A percentile compares a stretch with the other conserved stretches of the same genome.
Evolutionary conservation across 2,797 vertebrate species (phyloP).

Genomic region (Sebastes jordani): DNA sequence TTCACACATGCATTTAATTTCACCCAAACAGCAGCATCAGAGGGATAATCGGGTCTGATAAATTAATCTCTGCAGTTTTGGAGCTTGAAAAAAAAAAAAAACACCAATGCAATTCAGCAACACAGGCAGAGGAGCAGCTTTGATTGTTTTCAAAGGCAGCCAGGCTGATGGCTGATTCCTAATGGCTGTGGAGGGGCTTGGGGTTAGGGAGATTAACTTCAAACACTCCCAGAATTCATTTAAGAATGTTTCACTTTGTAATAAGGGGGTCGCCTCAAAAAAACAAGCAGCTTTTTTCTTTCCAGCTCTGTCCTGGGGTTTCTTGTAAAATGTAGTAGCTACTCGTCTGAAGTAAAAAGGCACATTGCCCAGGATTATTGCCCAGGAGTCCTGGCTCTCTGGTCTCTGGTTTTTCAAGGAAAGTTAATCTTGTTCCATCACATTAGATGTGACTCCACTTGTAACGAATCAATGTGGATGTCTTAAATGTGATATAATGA

Average conservation of each 20-base stretch:
- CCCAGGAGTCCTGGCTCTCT: conserved; percentile 9
- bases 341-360: conserved; percentile 12
- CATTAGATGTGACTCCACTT: background rate
- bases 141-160: conserved; percentile 62
- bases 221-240: conserved; percentile 55
- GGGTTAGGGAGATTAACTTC: conserved; percentile 60
- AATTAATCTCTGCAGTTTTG: conserved; percentile 53
- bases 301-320: conserved; percentile 18
- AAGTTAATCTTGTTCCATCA: conserved; percentile 14
- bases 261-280: conserved; percentile 21
- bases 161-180: conserved; percentile 39
- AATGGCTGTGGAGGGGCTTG: conserved; percentile 43
- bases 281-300: conserved; percentile 19
- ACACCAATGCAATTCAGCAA: conserved; percentile 20
- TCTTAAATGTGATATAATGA: background rate
- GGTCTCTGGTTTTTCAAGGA: conserved; percentile 2
- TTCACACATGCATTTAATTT: conserved; percentile 44
- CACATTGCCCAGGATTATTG: conserved; percentile 18
- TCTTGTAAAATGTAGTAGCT: conserved; percentile 1
- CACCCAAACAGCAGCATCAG: conserved; percentile 35
- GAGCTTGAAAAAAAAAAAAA: conserved; percentile 52
- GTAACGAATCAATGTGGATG: background rate
- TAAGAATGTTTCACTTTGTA: conserved; percentile 42
- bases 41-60: conserved; percentile 52
- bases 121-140: conserved; percentile 42